phyloP scores from a whole-genome alignment of 2,113 vertebrate genomes.

The Nothobranchius furzeri region DNA sequence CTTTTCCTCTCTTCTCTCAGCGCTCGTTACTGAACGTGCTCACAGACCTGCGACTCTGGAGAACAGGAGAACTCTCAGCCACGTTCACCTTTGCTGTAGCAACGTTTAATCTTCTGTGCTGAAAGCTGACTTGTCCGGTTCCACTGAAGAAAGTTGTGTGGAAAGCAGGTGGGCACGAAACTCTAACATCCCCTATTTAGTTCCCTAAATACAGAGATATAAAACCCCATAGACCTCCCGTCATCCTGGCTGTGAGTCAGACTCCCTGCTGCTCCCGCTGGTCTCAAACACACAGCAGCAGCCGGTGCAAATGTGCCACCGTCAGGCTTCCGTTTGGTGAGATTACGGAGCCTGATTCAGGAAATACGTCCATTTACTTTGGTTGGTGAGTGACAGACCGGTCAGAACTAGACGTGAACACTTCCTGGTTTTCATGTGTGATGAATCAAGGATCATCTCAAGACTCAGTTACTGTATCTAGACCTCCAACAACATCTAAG shows the following conservation, averaged over 20 bases:
- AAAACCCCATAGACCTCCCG: conserved; percentile 22
- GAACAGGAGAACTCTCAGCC: neutral
- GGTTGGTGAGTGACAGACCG: neutral
- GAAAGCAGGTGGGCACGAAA: conserved; percentile 36
- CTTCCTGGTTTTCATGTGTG: too few relatives aligned
- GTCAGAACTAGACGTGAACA: too few relatives aligned
- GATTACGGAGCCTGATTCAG: conserved; percentile 12
- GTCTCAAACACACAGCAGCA: conserved; percentile 51
- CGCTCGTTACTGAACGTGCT: too few relatives aligned
- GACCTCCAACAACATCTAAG: too few relatives aligned
- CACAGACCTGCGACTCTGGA: too few relatives aligned
- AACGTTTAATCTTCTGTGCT: neutral
- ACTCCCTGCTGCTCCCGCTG: conserved; percentile 58
- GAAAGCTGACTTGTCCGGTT: conserved; percentile 24
- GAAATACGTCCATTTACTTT: conserved; percentile 5
- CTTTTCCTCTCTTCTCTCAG: conserved; percentile 1
- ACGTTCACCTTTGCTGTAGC: neutral
- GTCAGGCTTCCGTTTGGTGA: conserved; percentile 43
- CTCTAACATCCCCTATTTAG: conserved; percentile 37
- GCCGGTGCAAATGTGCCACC: conserved; percentile 35
- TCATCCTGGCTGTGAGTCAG: conserved; percentile 44
- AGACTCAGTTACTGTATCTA: too few relatives aligned
- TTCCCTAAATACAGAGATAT: conserved; percentile 64
- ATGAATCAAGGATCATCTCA: too few relatives aligned
- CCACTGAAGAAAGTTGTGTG: conserved; percentile 12